phyloP scores from a whole-genome alignment of 2,797 vertebrate genomes.

The Setipinna tenuifilis region DNA sequence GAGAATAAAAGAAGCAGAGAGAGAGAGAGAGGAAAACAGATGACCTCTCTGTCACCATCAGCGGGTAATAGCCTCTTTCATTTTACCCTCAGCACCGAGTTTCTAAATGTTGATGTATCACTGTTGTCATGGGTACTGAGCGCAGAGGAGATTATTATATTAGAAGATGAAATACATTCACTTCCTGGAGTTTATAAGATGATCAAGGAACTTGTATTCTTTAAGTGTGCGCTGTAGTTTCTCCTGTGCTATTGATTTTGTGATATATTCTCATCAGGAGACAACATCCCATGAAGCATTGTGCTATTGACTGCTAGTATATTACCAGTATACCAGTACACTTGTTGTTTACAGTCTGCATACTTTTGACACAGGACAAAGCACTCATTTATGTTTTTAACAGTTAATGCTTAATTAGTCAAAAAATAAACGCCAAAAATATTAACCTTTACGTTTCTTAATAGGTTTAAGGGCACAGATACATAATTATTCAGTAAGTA shows the following conservation, averaged over 20 bases:
- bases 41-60: neutral
- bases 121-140: neutral
- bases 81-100: constrained; percentile 40
- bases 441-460: constrained; percentile 59
- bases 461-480: constrained; percentile 30
- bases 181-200: constrained; percentile 12
- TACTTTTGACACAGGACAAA: neutral
- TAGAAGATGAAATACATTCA: neutral
- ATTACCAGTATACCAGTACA: neutral
- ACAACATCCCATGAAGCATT: neutral
- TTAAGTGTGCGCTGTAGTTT: constrained; percentile 13
- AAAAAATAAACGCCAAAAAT: constrained; percentile 42
- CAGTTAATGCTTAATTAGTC: neutral
- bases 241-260: neutral
- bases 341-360: neutral
- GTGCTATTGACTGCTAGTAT: neutral
- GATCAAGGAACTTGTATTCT: constrained; percentile 19
- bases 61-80: constrained; percentile 40
- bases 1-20: neutral
- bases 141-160: constrained; percentile 2
- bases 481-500: constrained; percentile 35
- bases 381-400: neutral
- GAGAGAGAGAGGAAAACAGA: neutral
- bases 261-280: neutral
- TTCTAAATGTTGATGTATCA: constrained; percentile 37